Percentiles rank a stretch among this genome's conserved stretches.
Evolutionary conservation across 2,113 vertebrate species (phyloP).

Genomic region (Galemys pyrenaicus): DNA sequence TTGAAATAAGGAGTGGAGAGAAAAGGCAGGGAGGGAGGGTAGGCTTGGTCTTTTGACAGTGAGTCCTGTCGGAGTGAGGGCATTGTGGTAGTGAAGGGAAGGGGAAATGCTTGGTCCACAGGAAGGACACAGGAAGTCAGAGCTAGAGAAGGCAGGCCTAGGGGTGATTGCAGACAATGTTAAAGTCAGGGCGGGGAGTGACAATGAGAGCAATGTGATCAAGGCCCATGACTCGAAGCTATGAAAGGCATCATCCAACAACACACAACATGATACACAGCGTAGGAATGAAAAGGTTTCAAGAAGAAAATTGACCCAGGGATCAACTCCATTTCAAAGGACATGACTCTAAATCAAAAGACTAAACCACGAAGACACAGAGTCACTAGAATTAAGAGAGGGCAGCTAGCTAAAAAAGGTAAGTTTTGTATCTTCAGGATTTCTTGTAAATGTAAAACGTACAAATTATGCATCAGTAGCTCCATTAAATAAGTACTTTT

Average conservation of each 20-base stretch:
- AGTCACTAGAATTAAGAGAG: neutral
- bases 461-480: neutral
- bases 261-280: neutral
- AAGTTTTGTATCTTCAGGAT: neutral
- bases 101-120: neutral
- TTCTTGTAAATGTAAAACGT: neutral
- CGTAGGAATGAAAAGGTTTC: constrained; percentile 1
- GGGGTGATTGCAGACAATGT: neutral
- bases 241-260: neutral
- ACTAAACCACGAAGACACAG: neutral
- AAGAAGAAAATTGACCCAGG: neutral
- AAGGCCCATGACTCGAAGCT: neutral
- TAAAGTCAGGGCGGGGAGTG: neutral
- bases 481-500: neutral
- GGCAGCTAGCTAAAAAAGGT: neutral
- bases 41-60: neutral
- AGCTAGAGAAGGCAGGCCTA: neutral
- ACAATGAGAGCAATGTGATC: neutral
- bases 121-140: neutral
- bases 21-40: no score
- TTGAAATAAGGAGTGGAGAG: neutral
- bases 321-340: neutral
- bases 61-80: neutral
- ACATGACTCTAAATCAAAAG: neutral
- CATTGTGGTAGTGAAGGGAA: fast-evolving